Evolutionary conservation across 2,113 vertebrate genomes (phyloP).

Genomic region (Aplodontia rufa): DNA sequence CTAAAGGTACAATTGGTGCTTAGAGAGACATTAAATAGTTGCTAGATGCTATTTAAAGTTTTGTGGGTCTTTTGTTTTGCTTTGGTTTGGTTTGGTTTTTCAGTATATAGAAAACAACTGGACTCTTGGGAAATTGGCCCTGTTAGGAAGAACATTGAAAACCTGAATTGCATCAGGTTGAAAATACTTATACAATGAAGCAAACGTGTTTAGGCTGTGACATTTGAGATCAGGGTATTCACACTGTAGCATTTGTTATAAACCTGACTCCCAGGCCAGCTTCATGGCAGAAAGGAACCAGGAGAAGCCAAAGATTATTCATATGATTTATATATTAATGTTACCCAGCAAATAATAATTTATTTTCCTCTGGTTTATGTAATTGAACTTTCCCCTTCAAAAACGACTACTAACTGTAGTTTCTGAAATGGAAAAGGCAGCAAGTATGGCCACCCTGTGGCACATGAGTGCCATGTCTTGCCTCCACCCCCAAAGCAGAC

Average conservation of each 20-base stretch:
- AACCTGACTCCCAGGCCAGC: not conserved
- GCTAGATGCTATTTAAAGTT: conserved; percentile 54
- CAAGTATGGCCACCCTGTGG: fast-evolving
- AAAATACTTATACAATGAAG: not conserved
- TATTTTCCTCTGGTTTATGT: not conserved
- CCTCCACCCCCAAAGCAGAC: not conserved
- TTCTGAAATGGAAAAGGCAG: not conserved
- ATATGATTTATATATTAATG: not conserved
- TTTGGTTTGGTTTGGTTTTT: not conserved
- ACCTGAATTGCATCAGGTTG: not conserved
- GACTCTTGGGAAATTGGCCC: not conserved
- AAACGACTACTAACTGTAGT: not conserved
- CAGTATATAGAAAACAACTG: not conserved
- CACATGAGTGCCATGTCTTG: fast-evolving
- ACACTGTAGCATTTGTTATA: not conserved
- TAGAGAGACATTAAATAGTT: conserved; percentile 53
- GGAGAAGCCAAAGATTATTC: not conserved
- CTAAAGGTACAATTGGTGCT: conserved; percentile 13
- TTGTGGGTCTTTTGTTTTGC: not conserved
- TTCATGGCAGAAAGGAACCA: not conserved
- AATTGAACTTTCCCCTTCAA: not conserved
- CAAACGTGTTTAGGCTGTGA: not conserved
- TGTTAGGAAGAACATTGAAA: not conserved
- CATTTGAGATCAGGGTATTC: not conserved
- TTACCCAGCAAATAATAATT: not conserved